phyloP scores from a whole-genome alignment of 35 echinoderm and acorn worm species.

The Apostichopus californicus region DNA sequence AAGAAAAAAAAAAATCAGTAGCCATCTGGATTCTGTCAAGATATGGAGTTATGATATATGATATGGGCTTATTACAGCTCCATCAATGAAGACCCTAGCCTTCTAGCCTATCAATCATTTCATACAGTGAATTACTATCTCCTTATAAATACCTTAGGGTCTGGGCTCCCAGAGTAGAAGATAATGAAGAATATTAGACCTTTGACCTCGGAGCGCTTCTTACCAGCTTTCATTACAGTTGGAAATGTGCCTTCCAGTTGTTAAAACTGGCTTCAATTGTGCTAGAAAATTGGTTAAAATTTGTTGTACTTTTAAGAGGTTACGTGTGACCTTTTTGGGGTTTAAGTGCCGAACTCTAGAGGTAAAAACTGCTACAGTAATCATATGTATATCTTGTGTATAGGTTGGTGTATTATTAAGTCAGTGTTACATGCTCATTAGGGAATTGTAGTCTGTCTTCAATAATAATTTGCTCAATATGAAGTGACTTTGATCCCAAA shows the following conservation, averaged over 20 bases:
- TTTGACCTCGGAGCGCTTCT: not conserved
- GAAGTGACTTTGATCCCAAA: not conserved
- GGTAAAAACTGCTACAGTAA: not conserved
- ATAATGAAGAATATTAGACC: conserved; percentile 23
- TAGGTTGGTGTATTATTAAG: too few species aligned
- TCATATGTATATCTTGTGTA: too few species aligned
- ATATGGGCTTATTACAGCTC: conserved; percentile 13
- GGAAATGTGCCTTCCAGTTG: conserved; percentile 24
- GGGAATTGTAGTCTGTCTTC: not conserved
- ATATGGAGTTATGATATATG: conserved; percentile 10
- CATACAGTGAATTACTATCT: not conserved
- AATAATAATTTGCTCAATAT: not conserved
- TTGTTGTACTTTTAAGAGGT: conserved; percentile 5
- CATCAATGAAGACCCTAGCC: conserved; percentile 40
- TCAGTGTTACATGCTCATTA: not conserved
- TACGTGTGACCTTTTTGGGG: conserved; percentile 1
- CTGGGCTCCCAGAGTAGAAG: conserved; percentile 2
- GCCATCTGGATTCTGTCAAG: conserved; percentile 12
- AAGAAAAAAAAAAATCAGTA: not conserved
- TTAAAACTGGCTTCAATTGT: conserved; percentile 2
- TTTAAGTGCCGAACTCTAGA: not conserved
- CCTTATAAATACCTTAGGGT: conserved; percentile 1
- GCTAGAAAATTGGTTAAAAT: conserved; percentile 24
- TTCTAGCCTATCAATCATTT: conserved; percentile 39
- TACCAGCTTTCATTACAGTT: not conserved